Evolutionary conservation across 2,113 vertebrate species (phyloP).

Genomic region (Antechinus flavipes): DNA sequence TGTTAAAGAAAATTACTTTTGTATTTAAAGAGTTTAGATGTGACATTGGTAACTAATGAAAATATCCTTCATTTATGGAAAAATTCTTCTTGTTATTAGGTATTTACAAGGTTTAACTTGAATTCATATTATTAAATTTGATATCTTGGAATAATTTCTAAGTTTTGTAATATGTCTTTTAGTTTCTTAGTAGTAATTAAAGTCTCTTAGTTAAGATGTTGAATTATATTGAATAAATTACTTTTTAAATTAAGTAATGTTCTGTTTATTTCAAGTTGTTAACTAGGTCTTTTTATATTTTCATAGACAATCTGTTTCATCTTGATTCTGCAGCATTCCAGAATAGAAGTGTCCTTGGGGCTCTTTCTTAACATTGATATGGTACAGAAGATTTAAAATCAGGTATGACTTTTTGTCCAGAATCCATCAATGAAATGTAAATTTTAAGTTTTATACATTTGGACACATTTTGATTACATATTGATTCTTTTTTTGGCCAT

Average conservation of each 20-base stretch:
- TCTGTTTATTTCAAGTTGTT: constrained; percentile 67
- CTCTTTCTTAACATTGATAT: constrained; percentile 84
- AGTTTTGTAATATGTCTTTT: constrained; percentile 31
- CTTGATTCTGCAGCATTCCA: constrained; percentile 85
- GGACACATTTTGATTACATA: constrained; percentile 57
- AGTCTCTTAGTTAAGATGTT: background rate
- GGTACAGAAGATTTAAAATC: constrained; percentile 90
- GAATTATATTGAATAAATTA: background rate
- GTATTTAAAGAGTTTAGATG: constrained; percentile 4
- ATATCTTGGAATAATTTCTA: background rate
- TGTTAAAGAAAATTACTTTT: background rate
- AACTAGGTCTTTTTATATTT: constrained; percentile 80
- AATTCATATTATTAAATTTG: constrained; percentile 27
- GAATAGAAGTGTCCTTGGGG: constrained; percentile 82
- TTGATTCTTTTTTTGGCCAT: constrained; percentile 79
- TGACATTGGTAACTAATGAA: constrained; percentile 7
- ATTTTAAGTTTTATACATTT: constrained; percentile 33
- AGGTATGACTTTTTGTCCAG: constrained; percentile 81
- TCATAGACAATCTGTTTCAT: constrained; percentile 86
- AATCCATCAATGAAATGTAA: constrained; percentile 65
- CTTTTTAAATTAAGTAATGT: constrained; percentile 33
- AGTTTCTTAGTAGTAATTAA: constrained; percentile 34
- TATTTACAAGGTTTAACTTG: background rate
- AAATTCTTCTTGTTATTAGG: background rate
- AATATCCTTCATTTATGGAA: constrained; percentile 44